Base-by-base conservation (phyloP, 1,140 invertebrate genomes). In the Phocides pigmalion region DNA sequence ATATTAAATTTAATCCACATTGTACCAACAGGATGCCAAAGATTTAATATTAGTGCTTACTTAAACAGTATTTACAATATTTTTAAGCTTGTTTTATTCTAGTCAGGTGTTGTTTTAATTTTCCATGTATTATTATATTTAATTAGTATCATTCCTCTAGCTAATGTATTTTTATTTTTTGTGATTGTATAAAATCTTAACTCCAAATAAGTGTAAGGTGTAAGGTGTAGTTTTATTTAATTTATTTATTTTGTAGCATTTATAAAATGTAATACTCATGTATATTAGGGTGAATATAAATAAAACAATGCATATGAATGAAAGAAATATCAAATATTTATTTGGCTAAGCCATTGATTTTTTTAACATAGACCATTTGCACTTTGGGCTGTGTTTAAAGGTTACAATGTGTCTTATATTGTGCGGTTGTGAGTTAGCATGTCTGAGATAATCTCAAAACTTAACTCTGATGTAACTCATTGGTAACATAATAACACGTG, bases 341-440 rank as follows among this genome's bases (percentile, higher is more conserved):
- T 73, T 70, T 72, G 74, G 72, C 69, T 63, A 59, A 73, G 68
- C 68, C 71, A 66, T 68, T 51, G 58, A 41, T 56, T 65, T 54
- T n/a, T 67, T 37, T 59, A 63, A 68, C 67, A 56, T 65, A 66
- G n/a, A 56, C 20, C 51, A 28, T 66, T 32, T 39, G 37, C 71
- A 50, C 47, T 35, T 74, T 78, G 65, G 70, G 76, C 72, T 79
- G 72, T 81, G 76, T 75, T 53, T 62, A 17, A 63, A 58, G 44
- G 51, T 50, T 61, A 49, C 16, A 68, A 70, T 70, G 66, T 69
- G 61, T 70, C 59, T 77, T 74, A 44, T 42, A 68, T 68, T 58
- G 64, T 72, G 64, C 46, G 71, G 69, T 76, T 79, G 76, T 76
- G 76, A 79, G 70, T 46, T 22, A 53, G 25, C 11, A 32, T 49